Evolutionary conservation across 2,797 vertebrate species (phyloP).

Genomic region (Phalloptychus januarius): DNA sequence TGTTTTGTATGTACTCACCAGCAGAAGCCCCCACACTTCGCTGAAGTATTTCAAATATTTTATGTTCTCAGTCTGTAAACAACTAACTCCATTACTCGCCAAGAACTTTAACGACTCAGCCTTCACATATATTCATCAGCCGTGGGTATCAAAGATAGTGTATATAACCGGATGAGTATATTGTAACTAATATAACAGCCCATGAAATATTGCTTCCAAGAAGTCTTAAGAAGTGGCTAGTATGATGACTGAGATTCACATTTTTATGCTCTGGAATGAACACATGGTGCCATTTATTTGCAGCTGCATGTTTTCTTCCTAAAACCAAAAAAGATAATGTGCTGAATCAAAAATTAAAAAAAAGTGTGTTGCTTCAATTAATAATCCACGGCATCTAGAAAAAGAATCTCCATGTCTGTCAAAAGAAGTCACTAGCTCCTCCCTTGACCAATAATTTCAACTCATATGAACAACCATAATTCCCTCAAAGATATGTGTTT

Average conservation of each 20-base stretch:
- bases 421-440: neutral
- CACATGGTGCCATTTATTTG: neutral
- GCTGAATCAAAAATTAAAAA: neutral
- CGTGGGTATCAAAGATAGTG: neutral
- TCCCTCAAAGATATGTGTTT: neutral
- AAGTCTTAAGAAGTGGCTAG: neutral
- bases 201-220: neutral
- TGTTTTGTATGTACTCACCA: conserved; percentile 41
- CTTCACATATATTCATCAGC: neutral
- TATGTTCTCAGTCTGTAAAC: conserved; percentile 7
- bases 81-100: neutral
- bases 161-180: neutral
- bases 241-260: neutral
- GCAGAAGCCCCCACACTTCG: conserved; percentile 15
- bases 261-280: neutral
- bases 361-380: neutral
- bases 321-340: neutral
- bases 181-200: neutral
- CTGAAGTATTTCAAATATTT: conserved; percentile 15
- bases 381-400: neutral
- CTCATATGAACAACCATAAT: neutral
- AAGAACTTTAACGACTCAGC: neutral
- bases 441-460: neutral
- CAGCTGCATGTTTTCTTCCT: neutral
- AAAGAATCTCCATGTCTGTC: neutral